Base-by-base conservation (phyloP, 2,888 invertebrate genomes). In the Chironomus tentans region DNA sequence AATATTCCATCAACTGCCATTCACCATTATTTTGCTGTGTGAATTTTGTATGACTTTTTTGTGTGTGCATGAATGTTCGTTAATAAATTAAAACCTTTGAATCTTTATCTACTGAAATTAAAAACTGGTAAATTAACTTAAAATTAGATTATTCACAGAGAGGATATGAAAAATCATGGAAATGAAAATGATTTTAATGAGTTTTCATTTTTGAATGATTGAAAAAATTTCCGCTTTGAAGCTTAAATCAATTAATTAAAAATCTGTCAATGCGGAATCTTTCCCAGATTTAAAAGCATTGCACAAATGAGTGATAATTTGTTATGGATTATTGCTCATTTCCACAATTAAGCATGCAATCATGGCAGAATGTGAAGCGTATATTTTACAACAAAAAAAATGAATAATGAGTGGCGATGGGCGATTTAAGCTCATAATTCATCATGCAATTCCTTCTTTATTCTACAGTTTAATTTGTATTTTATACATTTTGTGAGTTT, bases 231-330 rank as follows among this genome's bases (percentile, higher is more conserved):
- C 56, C 56, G 56, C 56, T 18, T 18, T 56, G 38, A 56, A 56
- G 6, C 56, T 56, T 7, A 38, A 38, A 56, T 56, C 56, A 56
- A 56, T 56, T 56, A 56, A 56, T 56, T 56, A 56, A 56, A 56
- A 56, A 15, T 56, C 18, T 18, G 15, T 56, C 56, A 56, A 18
- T 56, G 56, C 56, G 56, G 56, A 18, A 50, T 38, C 10, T 38
- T 38, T 38, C 6, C 56, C 56, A 56, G 56, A 56, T 18, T 56
- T 18, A 56, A 56, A n/a, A 18, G 15, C 56, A 56, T 7, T 56
- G 38, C 38, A 38, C 38, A 77, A 77, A 78, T 77, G 77, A 77
- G 77, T 77, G 76, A 76, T 62, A 76, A 77, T 76, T 72, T 76
- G 76, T 74, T 76, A 77, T 77, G 72, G 68, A 77, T 77, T 62